Conservation (phyloP, 2,113 vertebrate species). For the Anolis carolinensis region DNA sequence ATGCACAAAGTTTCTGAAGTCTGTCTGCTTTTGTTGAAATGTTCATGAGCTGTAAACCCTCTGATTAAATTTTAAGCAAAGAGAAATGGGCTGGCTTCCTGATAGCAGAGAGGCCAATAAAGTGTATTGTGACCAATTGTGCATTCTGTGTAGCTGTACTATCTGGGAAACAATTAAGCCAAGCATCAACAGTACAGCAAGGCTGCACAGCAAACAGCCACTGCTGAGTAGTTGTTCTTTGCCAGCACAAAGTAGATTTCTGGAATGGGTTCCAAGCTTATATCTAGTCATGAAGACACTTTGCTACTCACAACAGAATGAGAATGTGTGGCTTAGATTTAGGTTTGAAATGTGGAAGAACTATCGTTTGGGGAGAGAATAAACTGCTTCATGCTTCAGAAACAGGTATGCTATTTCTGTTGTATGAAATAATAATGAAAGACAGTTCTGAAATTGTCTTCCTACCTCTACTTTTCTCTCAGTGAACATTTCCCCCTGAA, state of each 20-base stretch:
- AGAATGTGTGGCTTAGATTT: background rate
- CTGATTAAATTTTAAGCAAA: slow-evolving; percentile 78
- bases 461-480: background rate
- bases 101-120: slow-evolving; percentile 54
- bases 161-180: background rate
- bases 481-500: background rate
- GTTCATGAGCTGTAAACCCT: slow-evolving; percentile 80
- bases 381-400: background rate
- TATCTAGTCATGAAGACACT: background rate
- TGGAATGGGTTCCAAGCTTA: background rate
- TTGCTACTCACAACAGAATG: background rate
- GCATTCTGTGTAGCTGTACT: slow-evolving; percentile 16
- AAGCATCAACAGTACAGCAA: background rate
- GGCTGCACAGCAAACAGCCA: slow-evolving; percentile 11
- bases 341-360: background rate
- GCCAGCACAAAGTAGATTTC: background rate
- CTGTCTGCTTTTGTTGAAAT: slow-evolving; percentile 74
- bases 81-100: slow-evolving; percentile 67
- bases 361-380: background rate
- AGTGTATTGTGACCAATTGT: slow-evolving; percentile 52
- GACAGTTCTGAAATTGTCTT: background rate
- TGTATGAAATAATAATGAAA: background rate
- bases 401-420: background rate
- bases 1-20: slow-evolving; percentile 71
- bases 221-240: background rate